phyloP scores from a whole-genome alignment of 2,113 vertebrate genomes.

The Pseudorhombus dupliciocellatus region DNA sequence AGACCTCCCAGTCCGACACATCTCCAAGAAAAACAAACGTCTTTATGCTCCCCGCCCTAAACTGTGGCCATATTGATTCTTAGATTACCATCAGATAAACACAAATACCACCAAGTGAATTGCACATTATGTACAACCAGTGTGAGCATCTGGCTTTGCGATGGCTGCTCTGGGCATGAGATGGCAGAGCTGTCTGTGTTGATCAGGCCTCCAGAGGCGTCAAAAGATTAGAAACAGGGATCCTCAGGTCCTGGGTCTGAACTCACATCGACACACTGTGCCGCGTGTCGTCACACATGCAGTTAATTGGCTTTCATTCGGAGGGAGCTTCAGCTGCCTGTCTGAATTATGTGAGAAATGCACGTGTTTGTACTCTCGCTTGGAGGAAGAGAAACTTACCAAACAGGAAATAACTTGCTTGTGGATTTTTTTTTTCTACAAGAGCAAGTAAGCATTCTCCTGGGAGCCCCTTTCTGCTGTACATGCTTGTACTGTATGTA shows the following conservation, averaged over 20 bases:
- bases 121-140: not conserved
- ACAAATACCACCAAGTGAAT: constrained; percentile 38
- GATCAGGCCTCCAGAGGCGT: constrained; percentile 54
- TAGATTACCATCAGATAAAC: constrained; percentile 66
- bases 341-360: not conserved
- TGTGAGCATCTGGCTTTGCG: constrained; percentile 58
- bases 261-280: constrained; percentile 9
- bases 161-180: constrained; percentile 21
- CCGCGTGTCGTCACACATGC: constrained; percentile 40
- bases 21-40: constrained; percentile 67
- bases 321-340: not conserved
- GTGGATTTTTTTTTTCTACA: constrained; percentile 17
- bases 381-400: constrained; percentile 9
- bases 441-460: constrained; percentile 16
- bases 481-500: not conserved
- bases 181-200: constrained; percentile 32
- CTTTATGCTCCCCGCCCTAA: constrained; percentile 30
- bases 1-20: constrained; percentile 62
- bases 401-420: constrained; percentile 47
- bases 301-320: constrained; percentile 34
- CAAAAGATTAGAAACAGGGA: constrained; percentile 39
- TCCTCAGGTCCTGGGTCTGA: constrained; percentile 10
- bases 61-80: constrained; percentile 37
- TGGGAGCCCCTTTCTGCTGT: constrained; percentile 22
- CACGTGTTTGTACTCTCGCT: not conserved